These are phyloP conservation scores for Zeugodacus cucurbitae DNA, from an alignment of 1,140 invertebrate species.

Conservation along the genomic window DNA sequence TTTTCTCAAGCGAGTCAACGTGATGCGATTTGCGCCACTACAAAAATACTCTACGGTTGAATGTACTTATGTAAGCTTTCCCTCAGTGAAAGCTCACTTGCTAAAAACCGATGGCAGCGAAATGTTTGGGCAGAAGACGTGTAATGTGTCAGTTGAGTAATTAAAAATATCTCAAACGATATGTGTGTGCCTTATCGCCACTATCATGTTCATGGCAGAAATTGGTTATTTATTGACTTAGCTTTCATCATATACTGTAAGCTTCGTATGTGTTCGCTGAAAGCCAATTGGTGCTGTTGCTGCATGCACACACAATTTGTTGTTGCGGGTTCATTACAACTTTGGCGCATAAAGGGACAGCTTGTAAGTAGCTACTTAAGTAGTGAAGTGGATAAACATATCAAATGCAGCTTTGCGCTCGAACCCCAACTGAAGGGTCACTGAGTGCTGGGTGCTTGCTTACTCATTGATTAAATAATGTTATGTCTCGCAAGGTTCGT, in stretches of 20 bases:
- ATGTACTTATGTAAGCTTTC: background rate
- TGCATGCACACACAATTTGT: background rate
- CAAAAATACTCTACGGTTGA: background rate
- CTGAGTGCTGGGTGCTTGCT: background rate
- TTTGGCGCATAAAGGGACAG: background rate
- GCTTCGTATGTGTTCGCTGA: background rate
- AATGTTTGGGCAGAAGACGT: background rate
- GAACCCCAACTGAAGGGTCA: background rate
- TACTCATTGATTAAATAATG: background rate
- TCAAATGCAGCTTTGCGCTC: background rate
- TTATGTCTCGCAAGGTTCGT: background rate
- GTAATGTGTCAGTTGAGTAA: conserved; percentile 4
- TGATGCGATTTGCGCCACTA: background rate
- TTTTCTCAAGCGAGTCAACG: background rate
- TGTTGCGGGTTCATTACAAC: background rate
- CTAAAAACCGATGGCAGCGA: background rate
- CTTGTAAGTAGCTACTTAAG: background rate
- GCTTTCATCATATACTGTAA: background rate
- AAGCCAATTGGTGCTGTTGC: background rate
- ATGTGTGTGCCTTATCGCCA: background rate
- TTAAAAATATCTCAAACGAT: background rate
- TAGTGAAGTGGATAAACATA: background rate
- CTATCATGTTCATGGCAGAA: background rate
- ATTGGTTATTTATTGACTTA: conserved; percentile 36
- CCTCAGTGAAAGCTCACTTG: background rate